Percentiles rank a stretch among this genome's conserved stretches.
phyloP scores from a whole-genome alignment of 2,888 invertebrate species.

The Aphodius sticticus region DNA sequence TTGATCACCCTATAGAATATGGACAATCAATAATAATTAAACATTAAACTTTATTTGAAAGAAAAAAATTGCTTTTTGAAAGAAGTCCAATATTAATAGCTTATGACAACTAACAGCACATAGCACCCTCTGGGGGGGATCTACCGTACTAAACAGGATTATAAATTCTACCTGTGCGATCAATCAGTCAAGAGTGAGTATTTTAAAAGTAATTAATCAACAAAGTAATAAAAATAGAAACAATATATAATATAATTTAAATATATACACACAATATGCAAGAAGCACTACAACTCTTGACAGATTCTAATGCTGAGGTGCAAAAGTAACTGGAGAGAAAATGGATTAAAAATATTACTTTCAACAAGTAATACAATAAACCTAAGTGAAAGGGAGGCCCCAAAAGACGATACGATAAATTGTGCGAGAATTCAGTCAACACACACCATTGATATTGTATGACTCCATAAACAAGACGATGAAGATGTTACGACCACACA shows the following conservation, averaged over 20 bases:
- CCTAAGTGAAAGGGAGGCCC: not conserved
- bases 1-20: too few relatives aligned
- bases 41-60: too few relatives aligned
- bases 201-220: too few relatives aligned
- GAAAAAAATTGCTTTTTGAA: not conserved
- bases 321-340: not conserved
- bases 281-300: not conserved
- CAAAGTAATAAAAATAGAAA: too few relatives aligned
- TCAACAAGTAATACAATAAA: not conserved
- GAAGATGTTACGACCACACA: conserved; percentile 14
- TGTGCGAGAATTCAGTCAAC: not conserved
- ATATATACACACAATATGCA: not conserved
- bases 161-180: not conserved
- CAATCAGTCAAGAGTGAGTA: not conserved
- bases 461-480: conserved; percentile 15
- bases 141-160: not conserved
- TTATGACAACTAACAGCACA: too few relatives aligned
- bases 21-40: too few relatives aligned
- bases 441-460: not conserved
- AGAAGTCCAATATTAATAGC: not conserved
- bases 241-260: not conserved
- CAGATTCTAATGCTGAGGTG: not conserved
- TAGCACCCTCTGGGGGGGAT: too few relatives aligned
- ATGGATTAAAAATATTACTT: not conserved
- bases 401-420: not conserved